Conservation (phyloP, 2,113 vertebrate species). For the Eulacestoma nigropectus region DNA sequence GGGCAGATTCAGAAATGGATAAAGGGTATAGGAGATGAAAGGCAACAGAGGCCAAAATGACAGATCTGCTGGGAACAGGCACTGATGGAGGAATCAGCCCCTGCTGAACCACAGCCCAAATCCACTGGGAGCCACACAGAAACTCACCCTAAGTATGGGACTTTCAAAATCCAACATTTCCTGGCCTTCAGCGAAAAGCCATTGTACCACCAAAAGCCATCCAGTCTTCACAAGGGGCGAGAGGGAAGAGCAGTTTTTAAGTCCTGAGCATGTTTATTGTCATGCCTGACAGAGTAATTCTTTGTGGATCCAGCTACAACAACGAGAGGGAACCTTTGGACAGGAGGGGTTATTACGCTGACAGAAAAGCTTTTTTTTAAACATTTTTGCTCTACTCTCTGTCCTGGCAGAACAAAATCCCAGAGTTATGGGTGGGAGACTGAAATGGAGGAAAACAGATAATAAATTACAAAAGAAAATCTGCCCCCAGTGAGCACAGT, state of each 20-base stretch:
- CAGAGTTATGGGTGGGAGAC: constrained; percentile 1
- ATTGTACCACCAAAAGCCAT: neutral
- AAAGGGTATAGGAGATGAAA: neutral
- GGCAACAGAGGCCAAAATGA: neutral
- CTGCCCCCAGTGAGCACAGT: neutral
- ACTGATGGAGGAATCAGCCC: neutral
- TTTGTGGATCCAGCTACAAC: neutral
- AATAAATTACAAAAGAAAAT: constrained; percentile 24
- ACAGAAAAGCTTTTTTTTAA: neutral
- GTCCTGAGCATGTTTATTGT: neutral
- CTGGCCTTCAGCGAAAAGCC: neutral
- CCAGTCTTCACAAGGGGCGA: neutral
- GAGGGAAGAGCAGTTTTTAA: neutral
- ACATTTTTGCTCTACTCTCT: neutral
- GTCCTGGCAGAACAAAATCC: neutral
- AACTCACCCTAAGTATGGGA: neutral
- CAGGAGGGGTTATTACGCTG: neutral
- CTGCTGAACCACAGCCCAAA: neutral
- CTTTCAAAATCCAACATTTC: neutral
- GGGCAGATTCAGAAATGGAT: neutral
- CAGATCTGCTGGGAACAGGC: neutral
- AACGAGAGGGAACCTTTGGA: neutral
- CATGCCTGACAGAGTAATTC: neutral
- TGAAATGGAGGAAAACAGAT: neutral
- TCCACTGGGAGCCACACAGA: neutral